A percentile compares a stretch with the other conserved stretches of the same genome.
Conservation (phyloP, 2,113 vertebrate species). For the Aphelocoma coerulescens region DNA sequence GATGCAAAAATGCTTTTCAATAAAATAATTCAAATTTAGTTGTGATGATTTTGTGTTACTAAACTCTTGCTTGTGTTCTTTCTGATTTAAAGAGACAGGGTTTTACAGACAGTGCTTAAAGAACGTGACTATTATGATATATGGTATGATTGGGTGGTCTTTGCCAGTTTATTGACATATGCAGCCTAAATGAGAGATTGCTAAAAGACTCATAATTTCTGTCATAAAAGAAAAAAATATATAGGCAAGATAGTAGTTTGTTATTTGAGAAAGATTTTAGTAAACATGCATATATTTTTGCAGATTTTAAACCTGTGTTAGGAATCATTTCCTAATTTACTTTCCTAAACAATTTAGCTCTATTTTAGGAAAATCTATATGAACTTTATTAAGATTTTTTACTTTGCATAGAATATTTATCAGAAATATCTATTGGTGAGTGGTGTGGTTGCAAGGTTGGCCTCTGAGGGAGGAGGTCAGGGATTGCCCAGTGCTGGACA, state of each 20-base stretch:
- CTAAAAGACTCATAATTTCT: background rate
- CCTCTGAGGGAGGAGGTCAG: background rate
- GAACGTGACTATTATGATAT: background rate
- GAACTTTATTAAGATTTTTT: background rate
- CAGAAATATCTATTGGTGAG: background rate
- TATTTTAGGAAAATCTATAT: background rate
- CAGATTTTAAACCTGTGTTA: background rate
- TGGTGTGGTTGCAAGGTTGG: background rate
- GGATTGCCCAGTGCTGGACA: background rate
- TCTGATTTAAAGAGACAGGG: background rate
- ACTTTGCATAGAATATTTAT: background rate
- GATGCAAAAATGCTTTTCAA: background rate
- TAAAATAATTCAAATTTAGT: background rate
- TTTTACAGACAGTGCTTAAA: background rate
- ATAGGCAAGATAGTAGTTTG: background rate
- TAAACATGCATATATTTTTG: background rate
- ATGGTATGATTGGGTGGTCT: background rate
- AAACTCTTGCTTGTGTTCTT: background rate
- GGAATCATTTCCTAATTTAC: background rate
- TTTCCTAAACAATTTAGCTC: background rate
- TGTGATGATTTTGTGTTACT: background rate
- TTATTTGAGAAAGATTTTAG: background rate
- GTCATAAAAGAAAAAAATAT: background rate
- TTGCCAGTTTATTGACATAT: background rate
- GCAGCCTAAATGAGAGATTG: background rate